Conservation (phyloP, 2,113 vertebrate species). For the Sporophila hypoxantha region DNA sequence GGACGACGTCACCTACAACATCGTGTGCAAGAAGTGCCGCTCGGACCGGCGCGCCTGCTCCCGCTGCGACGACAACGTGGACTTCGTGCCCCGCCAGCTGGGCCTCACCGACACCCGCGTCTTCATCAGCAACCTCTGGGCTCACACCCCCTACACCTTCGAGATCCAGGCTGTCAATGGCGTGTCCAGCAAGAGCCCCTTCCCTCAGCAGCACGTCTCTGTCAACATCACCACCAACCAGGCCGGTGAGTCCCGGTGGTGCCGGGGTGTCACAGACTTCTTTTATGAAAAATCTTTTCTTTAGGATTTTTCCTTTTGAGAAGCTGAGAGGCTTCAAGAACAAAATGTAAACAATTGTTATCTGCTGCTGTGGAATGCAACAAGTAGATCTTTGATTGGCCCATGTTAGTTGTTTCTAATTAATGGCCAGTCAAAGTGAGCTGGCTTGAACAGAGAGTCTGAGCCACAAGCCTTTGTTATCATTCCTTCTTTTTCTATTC, state of each 20-base stretch:
- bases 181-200: constrained; percentile 93
- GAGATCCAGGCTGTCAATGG: constrained; percentile 96
- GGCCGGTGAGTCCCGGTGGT: constrained; percentile 73
- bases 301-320: too few relatives aligned
- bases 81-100: constrained; percentile 90
- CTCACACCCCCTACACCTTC: constrained; percentile 93
- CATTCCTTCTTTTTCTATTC: too few relatives aligned
- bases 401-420: too few relatives aligned
- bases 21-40: constrained; percentile 93
- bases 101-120: constrained; percentile 88
- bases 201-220: constrained; percentile 88
- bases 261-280: too few relatives aligned
- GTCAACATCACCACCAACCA: constrained; percentile 99
- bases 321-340: too few relatives aligned
- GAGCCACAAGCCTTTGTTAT: too few relatives aligned
- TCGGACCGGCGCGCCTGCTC: constrained; percentile 87
- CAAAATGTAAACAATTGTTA: too few relatives aligned
- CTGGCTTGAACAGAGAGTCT: too few relatives aligned
- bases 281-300: too few relatives aligned
- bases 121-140: constrained; percentile 94
- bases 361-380: too few relatives aligned
- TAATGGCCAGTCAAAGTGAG: too few relatives aligned
- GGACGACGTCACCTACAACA: constrained; percentile 92
- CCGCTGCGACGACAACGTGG: constrained; percentile 94
- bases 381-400: too few relatives aligned